Evolutionary conservation across 2,113 vertebrate genomes (phyloP).

Genomic region (Elephantulus edwardii): DNA sequence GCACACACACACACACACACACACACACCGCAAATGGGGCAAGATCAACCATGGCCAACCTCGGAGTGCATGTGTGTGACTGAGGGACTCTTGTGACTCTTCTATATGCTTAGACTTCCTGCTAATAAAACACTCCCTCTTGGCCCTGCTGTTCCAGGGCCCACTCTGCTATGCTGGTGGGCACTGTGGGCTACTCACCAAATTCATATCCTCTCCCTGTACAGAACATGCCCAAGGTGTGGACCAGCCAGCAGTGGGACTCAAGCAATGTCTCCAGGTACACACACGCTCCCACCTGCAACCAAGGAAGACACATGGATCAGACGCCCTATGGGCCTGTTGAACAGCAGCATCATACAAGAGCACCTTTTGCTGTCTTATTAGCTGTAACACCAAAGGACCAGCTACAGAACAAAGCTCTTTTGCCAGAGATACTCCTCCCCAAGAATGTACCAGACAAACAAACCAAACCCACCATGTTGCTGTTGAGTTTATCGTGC

Average conservation of each 20-base stretch:
- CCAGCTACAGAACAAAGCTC: too few relatives aligned
- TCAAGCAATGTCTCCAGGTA: conserved; percentile 83
- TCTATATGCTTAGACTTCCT: neutral
- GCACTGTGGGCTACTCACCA: conserved; percentile 74
- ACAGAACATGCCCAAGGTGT: conserved; percentile 85
- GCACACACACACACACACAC: accelerated
- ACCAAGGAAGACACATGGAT: neutral
- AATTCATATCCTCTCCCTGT: conserved; percentile 84
- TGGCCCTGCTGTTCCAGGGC: too few relatives aligned
- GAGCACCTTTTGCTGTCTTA: neutral
- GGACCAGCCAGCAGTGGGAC: conserved; percentile 85
- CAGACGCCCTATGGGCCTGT: neutral
- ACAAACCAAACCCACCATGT: neutral
- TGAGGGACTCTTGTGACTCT: accelerated
- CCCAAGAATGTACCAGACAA: neutral
- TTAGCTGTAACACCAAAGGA: accelerated
- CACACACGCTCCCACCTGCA: conserved; percentile 83
- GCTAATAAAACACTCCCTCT: accelerated
- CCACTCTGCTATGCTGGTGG: too few relatives aligned
- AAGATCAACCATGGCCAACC: neutral
- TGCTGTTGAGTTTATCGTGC: neutral
- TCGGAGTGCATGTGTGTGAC: accelerated
- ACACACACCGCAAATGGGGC: accelerated
- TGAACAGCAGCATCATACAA: neutral
- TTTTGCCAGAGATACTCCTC: accelerated